Evolutionary conservation across 64 coral and sea anemone species (phyloP).

Genomic region (Hydrozoanthus tunicans): DNA sequence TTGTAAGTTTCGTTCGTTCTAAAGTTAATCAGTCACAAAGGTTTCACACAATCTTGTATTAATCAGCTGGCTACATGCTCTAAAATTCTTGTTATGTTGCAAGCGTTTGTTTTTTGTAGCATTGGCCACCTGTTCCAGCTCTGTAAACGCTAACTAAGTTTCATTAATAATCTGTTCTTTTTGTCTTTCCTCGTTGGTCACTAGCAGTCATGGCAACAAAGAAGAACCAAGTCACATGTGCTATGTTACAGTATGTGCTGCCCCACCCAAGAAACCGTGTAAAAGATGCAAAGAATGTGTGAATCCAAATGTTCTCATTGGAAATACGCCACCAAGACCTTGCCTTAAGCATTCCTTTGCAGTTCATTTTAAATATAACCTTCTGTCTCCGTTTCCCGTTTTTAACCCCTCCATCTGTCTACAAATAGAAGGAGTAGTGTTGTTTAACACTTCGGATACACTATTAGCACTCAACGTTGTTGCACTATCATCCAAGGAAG

Average conservation of each 20-base stretch:
- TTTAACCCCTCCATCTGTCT: conserved; percentile 65
- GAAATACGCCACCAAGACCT: neutral
- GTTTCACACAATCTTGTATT: too few relatives aligned
- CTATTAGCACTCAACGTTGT: conserved; percentile 65
- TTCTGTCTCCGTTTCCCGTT: conserved; percentile 71
- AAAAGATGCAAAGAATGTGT: conserved; percentile 8
- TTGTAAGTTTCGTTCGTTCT: too few relatives aligned
- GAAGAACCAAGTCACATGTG: conserved; percentile 64
- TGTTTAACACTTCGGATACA: conserved; percentile 81
- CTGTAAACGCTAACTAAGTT: neutral
- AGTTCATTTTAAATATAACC: conserved; percentile 71
- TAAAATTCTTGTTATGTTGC: too few relatives aligned
- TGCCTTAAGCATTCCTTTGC: conserved; percentile 75
- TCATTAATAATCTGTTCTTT: neutral
- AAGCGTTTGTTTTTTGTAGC: neutral
- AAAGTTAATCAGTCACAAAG: too few relatives aligned
- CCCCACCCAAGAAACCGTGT: conserved; percentile 52
- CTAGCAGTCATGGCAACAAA: neutral
- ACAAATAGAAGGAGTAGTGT: conserved; percentile 59
- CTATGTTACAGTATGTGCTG: conserved; percentile 80
- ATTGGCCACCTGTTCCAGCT: neutral
- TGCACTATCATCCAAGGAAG: neutral
- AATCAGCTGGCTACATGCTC: too few relatives aligned
- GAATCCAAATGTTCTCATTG: neutral
- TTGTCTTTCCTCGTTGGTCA: neutral